Evolutionary conservation across 1,140 invertebrate species (phyloP), one percentile per base, ranked within the genome.

Genomic region (Acromyrmex charruanus): DNA sequence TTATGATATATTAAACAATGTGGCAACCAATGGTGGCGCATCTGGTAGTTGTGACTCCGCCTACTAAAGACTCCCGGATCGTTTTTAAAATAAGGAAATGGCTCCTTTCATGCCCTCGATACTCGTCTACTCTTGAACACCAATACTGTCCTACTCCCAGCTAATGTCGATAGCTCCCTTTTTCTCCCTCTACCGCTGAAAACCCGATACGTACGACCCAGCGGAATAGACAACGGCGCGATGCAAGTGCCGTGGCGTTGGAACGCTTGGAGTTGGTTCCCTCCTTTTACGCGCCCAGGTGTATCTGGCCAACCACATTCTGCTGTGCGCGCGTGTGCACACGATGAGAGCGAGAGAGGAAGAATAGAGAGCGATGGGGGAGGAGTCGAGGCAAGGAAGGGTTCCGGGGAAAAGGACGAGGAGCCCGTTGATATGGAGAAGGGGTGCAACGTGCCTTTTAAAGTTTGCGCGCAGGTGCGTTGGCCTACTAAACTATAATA

Each of bases 61-160:
- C 91, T 89, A 91, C 86, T 72, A 88, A 53, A 58, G 77, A 81
- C 86, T 84, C 87, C 74, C 85, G 58, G 49, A 88, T 65, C 66
- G 81, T 87, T 89, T 92, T 92, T 88, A 88, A 90, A 91, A 91
- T 87, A 88, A 80, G 89, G 87, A 91, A 91, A 88, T 88, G 69
- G 25, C 75, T 58, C 68, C 71, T 58, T 39, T 65, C 66, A 16
- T 63, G 66, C 85, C 69, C 28, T 65, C 49, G 39, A 69, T 31
- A 18, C 39, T 49, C 49, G 63, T 14, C 51, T 31, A 12, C 39
- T 28, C 74, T 85, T 53, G 12, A 31, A 53, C 55, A 77, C 21
- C 59, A 65, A 58, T 39, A 59, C 51, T 59, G 35, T 69, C 66
- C 79, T 66, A 81, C 66, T 81, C 66, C 39, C 5, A 25, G 25